A percentile compares a stretch with the other conserved stretches of the same genome.
Conservation (phyloP, 2,113 vertebrate genomes). For the Gracilinanus agilis region DNA sequence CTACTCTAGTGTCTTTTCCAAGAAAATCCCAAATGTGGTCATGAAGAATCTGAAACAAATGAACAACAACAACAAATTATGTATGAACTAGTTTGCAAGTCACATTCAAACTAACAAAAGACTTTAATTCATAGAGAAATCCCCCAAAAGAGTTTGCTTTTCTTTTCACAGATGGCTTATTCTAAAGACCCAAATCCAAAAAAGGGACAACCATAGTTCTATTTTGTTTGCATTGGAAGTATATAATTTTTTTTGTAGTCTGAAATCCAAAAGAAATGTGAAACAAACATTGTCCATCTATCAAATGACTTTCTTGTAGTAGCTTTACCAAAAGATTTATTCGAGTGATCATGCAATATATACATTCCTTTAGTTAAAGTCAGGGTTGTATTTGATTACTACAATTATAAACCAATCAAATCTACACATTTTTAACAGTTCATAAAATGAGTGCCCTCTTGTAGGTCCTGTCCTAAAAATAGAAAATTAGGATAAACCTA, state of each 20-base stretch:
- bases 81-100: background rate
- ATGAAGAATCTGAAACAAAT: too few relatives aligned
- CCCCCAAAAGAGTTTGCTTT: conserved; percentile 38
- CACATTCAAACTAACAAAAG: background rate
- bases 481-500: conserved; percentile 75
- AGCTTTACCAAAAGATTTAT: background rate
- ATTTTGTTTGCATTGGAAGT: conserved; percentile 8
- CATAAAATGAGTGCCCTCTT: conserved; percentile 40
- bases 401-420: background rate
- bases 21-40: background rate
- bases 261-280: background rate
- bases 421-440: background rate
- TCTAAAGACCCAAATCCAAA: conserved; percentile 51
- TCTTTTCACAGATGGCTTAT: conserved; percentile 9
- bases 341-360: background rate
- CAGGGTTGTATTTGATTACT: background rate
- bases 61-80: background rate
- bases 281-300: background rate
- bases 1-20: background rate
- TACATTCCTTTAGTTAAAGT: background rate
- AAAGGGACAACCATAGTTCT: background rate
- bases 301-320: conserved; percentile 1
- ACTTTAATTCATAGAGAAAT: background rate
- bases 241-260: conserved; percentile 17
- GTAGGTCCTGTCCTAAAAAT: conserved; percentile 53